Evolutionary conservation across 2,888 invertebrate genomes (phyloP).

Genomic region (Julus scandinavius): DNA sequence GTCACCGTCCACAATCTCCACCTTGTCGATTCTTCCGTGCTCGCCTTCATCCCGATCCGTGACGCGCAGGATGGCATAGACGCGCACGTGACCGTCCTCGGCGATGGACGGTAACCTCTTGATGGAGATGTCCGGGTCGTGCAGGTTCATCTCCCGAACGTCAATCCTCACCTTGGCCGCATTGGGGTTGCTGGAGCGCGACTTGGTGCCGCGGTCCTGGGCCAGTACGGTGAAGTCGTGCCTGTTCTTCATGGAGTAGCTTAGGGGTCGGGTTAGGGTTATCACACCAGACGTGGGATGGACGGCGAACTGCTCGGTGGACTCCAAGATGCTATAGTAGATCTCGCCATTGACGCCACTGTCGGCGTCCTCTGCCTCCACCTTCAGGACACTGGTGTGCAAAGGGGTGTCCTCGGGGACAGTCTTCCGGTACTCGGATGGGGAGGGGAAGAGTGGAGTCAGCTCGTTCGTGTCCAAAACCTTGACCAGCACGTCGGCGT

Average conservation of each 20-base stretch:
- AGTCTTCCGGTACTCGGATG: constrained; percentile 81
- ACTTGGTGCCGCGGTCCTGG: constrained; percentile 81
- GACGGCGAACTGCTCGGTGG: constrained; percentile 87
- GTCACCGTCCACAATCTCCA: constrained; percentile 90
- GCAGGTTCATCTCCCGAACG: constrained; percentile 79
- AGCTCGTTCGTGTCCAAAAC: constrained; percentile 90
- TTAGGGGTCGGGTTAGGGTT: constrained; percentile 81
- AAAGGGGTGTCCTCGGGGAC: constrained; percentile 88
- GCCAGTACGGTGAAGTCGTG: constrained; percentile 85
- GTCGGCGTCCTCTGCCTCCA: constrained; percentile 94
- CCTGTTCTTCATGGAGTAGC: constrained; percentile 75
- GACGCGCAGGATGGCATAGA: constrained; percentile 89
- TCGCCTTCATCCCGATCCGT: constrained; percentile 84
- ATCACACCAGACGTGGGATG: constrained; percentile 93
- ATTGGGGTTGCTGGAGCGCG: constrained; percentile 63
- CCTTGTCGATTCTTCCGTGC: constrained; percentile 82
- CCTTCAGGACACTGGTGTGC: constrained; percentile 81
- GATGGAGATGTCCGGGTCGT: constrained; percentile 84
- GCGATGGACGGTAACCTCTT: constrained; percentile 82
- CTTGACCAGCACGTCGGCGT: constrained; percentile 75
- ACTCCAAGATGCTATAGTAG: constrained; percentile 89
- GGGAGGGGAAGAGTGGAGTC: constrained; percentile 91
- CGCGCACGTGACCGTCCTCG: constrained; percentile 81
- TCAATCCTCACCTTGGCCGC: constrained; percentile 72
- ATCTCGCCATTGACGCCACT: constrained; percentile 95